Conservation (phyloP, 2,113 vertebrate genomes). For the Trogon melanurus region DNA sequence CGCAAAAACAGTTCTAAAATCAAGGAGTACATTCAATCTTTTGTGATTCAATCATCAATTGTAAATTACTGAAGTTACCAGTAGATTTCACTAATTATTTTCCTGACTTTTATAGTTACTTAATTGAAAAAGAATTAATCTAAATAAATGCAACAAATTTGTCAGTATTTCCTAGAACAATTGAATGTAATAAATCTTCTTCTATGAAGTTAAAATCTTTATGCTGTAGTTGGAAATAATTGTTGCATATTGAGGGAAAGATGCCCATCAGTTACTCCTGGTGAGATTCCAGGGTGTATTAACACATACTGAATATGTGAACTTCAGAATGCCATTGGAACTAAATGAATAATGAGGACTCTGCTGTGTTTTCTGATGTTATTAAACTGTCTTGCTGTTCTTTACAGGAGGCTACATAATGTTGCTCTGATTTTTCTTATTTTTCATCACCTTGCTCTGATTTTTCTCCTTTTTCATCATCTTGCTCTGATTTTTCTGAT, state of each 20-base stretch:
- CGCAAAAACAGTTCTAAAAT: not conserved
- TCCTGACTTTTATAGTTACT: not conserved
- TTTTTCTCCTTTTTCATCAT: not conserved
- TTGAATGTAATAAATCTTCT: not conserved
- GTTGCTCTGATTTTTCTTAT: not conserved
- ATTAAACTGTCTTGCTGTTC: not conserved
- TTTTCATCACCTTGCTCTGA: not conserved
- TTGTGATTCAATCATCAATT: not conserved
- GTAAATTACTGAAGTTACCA: not conserved
- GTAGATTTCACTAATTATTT: not conserved
- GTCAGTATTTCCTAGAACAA: constrained; percentile 1
- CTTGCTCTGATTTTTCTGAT: not conserved
- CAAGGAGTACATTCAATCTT: not conserved
- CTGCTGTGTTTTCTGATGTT: not conserved
- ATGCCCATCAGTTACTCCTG: not conserved
- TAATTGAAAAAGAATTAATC: constrained; percentile 5
- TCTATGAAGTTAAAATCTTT: not conserved
- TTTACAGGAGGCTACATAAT: not conserved
- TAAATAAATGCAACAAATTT: not conserved
- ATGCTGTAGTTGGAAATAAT: constrained; percentile 30
- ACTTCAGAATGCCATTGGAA: not conserved
- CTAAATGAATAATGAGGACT: not conserved
- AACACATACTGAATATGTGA: not conserved
- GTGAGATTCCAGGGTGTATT: not conserved
- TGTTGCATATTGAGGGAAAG: not conserved